Conservation (phyloP, 2,113 vertebrate genomes). For the Oreotrochilus melanogaster region DNA sequence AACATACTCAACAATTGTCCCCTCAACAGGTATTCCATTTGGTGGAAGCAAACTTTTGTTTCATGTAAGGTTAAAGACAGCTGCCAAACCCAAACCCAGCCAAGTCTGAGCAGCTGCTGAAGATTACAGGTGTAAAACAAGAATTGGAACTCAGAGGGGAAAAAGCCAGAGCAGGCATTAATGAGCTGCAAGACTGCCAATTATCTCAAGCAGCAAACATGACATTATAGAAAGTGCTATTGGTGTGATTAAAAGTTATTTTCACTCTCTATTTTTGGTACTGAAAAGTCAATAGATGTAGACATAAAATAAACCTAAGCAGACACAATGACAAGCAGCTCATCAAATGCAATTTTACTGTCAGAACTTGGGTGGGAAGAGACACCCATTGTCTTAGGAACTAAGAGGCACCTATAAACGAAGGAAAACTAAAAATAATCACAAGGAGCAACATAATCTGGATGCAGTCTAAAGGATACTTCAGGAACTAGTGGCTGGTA, state of each 20-base stretch:
- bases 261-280: not conserved
- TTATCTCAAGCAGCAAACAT: not conserved
- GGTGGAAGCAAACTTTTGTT: not conserved
- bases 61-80: not conserved
- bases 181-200: not conserved
- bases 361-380: not conserved
- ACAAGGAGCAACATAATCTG: not conserved
- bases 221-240: fast-evolving
- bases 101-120: not conserved
- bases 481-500: fast-evolving
- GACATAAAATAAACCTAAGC: not conserved
- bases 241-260: not conserved
- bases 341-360: not conserved
- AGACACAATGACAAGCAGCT: not conserved
- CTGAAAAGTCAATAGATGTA: not conserved
- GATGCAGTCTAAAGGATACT: not conserved
- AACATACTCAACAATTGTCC: not conserved
- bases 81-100: not conserved
- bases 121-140: not conserved
- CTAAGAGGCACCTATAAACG: not conserved
- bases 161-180: not conserved
- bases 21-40: not conserved
- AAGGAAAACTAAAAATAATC: not conserved
- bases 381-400: not conserved
- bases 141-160: not conserved